These are phyloP conservation scores for Amblyjoppa proteus DNA, from an alignment of 2,888 invertebrate genomes.

Conservation along the genomic window DNA sequence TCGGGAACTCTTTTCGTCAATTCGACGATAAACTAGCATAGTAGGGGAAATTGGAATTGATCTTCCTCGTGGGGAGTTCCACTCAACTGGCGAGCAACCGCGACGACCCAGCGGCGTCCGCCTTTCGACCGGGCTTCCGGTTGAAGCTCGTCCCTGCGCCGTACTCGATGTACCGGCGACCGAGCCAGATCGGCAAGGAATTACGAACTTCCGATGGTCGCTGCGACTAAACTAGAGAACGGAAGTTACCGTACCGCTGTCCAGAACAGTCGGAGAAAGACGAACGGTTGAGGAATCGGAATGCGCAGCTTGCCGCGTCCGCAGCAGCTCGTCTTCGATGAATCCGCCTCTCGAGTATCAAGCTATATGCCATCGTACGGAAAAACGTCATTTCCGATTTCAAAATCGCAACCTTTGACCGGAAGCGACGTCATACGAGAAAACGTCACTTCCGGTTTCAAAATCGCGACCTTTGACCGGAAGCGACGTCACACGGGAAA, in stretches of 20 bases:
- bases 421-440: too few species aligned
- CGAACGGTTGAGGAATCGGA: conserved; percentile 31
- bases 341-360: conserved; percentile 14
- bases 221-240: conserved; percentile 57
- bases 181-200: conserved; percentile 52
- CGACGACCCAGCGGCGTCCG: conserved; percentile 32
- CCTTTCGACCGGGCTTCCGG: conserved; percentile 48
- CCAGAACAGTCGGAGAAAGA: conserved; percentile 31
- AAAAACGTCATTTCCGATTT: too few species aligned
- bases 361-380: neutral
- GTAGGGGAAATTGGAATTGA: conserved; percentile 30
- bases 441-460: too few species aligned
- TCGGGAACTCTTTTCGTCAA: neutral
- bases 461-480: too few species aligned
- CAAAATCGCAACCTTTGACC: too few species aligned
- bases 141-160: conserved; percentile 16
- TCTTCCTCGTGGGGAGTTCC: conserved; percentile 35
- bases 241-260: conserved; percentile 49
- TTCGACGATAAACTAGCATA: neutral
- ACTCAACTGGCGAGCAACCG: conserved; percentile 41
- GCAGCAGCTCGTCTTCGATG: conserved; percentile 40
- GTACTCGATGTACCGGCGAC: conserved; percentile 21
- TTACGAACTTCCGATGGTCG: conserved; percentile 62
- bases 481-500: too few species aligned
- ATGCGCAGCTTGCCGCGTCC: conserved; percentile 26